A percentile compares a stretch with the other conserved stretches of the same genome.
Evolutionary conservation across 2,797 vertebrate genomes (phyloP).

Genomic region (Fistularia commersonii): DNA sequence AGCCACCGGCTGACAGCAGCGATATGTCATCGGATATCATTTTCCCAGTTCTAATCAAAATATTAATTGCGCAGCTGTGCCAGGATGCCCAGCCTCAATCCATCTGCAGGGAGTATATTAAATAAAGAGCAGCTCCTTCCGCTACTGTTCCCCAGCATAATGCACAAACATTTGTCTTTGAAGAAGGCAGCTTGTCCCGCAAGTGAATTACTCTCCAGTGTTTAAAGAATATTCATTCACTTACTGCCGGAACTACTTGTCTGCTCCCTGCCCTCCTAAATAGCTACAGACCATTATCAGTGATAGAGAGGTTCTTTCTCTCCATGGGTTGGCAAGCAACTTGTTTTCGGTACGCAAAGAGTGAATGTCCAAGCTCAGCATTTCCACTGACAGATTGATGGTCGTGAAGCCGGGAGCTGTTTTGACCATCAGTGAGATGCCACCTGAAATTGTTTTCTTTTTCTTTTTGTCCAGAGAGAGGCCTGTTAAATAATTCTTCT

Average conservation of each 20-base stretch:
- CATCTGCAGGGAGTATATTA: conserved; percentile 54
- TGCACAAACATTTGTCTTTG: conserved; percentile 66
- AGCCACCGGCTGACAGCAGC: conserved; percentile 21
- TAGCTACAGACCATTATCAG: conserved; percentile 59
- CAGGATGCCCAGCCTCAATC: conserved; percentile 41
- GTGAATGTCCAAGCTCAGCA: conserved; percentile 49
- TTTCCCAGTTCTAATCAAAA: conserved; percentile 56
- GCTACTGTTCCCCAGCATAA: conserved; percentile 43
- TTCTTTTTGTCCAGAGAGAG: too few relatives aligned
- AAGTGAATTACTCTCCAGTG: conserved; percentile 54
- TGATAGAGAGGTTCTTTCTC: conserved; percentile 35
- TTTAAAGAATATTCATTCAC: conserved; percentile 69
- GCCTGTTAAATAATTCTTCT: too few relatives aligned
- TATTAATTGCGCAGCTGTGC: conserved; percentile 46
- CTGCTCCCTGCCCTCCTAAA: conserved; percentile 58
- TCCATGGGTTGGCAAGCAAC: conserved; percentile 41
- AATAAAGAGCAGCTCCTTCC: conserved; percentile 52
- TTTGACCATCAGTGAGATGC: conserved; percentile 30
- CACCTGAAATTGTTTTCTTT: neutral
- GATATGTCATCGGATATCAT: conserved; percentile 48
- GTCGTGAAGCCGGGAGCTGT: conserved; percentile 43
- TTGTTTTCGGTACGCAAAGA: conserved; percentile 52
- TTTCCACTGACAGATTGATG: conserved; percentile 56
- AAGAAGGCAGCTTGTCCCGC: conserved; percentile 49
- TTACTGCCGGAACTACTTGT: conserved; percentile 56